Conservation (phyloP, 2,888 invertebrate genomes). For the Trichogramma dendrolimi region DNA sequence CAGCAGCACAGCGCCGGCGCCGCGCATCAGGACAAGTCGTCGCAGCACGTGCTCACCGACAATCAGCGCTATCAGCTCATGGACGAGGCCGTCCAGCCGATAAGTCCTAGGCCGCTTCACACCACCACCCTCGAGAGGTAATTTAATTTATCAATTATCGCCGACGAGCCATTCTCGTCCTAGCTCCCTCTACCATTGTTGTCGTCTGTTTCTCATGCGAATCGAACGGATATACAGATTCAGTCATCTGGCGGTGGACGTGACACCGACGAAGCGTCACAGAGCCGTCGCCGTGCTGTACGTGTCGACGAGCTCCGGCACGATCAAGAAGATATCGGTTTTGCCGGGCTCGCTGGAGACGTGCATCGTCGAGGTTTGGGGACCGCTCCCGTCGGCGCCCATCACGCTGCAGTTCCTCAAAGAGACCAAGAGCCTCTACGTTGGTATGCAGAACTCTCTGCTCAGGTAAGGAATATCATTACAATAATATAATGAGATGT, state of each 20-base stretch:
- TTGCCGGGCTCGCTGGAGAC: slow-evolving; percentile 67
- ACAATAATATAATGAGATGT: not conserved
- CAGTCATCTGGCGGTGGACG: slow-evolving; percentile 78
- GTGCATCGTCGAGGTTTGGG: slow-evolving; percentile 84
- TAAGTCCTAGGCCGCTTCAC: slow-evolving; percentile 67
- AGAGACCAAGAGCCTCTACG: slow-evolving; percentile 62
- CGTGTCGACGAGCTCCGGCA: slow-evolving; percentile 71
- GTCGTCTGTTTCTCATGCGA: not conserved
- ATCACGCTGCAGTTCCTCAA: slow-evolving; percentile 73
- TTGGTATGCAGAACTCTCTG: slow-evolving; percentile 45
- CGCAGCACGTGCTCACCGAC: slow-evolving; percentile 13
- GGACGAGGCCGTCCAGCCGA: slow-evolving; percentile 80
- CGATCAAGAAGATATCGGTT: slow-evolving; percentile 76
- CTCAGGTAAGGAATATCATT: slow-evolving; percentile 33
- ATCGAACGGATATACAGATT: slow-evolving; percentile 48
- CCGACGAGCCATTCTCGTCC: not conserved
- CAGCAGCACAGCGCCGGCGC: slow-evolving; percentile 43
- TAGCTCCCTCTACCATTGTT: not conserved
- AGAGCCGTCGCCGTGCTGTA: slow-evolving; percentile 73
- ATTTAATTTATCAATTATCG: not conserved
- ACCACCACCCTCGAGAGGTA: slow-evolving; percentile 64
- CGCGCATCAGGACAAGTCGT: slow-evolving; percentile 32
- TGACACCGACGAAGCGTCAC: slow-evolving; percentile 68
- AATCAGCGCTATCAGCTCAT: slow-evolving; percentile 79
- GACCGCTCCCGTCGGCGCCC: slow-evolving; percentile 59